Conservation (phyloP, 2,888 invertebrate species). For the Brenthis ino region DNA sequence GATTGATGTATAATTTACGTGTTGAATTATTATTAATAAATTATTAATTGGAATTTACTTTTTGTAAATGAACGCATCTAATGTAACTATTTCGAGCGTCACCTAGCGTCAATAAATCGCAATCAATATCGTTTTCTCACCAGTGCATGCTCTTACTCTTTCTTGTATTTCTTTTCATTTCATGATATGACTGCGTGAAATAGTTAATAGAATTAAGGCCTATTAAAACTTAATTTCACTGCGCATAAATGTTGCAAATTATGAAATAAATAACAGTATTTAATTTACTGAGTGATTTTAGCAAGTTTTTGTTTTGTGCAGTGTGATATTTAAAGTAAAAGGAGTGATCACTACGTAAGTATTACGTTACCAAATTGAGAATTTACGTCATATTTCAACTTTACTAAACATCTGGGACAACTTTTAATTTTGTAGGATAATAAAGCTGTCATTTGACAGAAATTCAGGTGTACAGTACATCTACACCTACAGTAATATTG, state of each 20-base stretch:
- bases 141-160: conserved; percentile 40
- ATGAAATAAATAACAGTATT: conserved; percentile 48
- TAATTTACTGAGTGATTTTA: conserved; percentile 50
- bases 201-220: conserved; percentile 57
- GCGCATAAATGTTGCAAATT: conserved; percentile 48
- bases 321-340: conserved; percentile 71
- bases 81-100: conserved; percentile 44
- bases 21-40: too few species aligned
- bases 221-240: conserved; percentile 52
- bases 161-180: conserved; percentile 67
- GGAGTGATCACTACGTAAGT: conserved; percentile 74
- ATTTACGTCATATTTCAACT: conserved; percentile 38
- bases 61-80: conserved; percentile 42
- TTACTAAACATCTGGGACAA: conserved; percentile 24
- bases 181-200: conserved; percentile 59
- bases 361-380: conserved; percentile 60
- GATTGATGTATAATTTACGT: too few species aligned
- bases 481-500: conserved; percentile 45
- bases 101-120: conserved; percentile 53
- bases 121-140: conserved; percentile 53
- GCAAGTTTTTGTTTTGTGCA: conserved; percentile 54
- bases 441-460: conserved; percentile 49
- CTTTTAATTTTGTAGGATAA: conserved; percentile 54
- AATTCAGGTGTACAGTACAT: conserved; percentile 44
- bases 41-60: too few species aligned